Evolutionary conservation across 2,888 invertebrate species (phyloP).

Genomic region (Thyatira batis): DNA sequence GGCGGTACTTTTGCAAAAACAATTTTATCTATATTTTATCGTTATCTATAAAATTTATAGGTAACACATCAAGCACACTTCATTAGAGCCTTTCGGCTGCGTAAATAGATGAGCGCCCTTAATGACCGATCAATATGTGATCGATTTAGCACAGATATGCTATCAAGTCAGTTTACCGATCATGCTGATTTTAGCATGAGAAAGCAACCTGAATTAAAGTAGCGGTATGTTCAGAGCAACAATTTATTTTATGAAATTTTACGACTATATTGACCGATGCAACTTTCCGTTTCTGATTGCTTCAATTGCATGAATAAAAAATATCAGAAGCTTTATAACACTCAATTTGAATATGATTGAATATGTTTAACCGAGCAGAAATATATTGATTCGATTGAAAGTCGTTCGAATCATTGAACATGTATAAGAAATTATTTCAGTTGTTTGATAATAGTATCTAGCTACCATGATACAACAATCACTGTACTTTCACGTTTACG

Average conservation of each 20-base stretch:
- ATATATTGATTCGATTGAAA: slow-evolving; percentile 51
- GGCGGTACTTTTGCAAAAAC: not conserved
- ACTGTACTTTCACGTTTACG: slow-evolving; percentile 76
- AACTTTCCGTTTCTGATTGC: slow-evolving; percentile 48
- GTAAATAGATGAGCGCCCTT: slow-evolving; percentile 14
- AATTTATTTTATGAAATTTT: slow-evolving; percentile 47
- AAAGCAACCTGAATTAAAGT: slow-evolving; percentile 57
- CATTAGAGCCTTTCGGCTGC: not conserved
- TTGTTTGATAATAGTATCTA: slow-evolving; percentile 40
- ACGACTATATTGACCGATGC: slow-evolving; percentile 30
- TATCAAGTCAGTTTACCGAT: slow-evolving; percentile 27
- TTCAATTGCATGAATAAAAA: slow-evolving; percentile 25
- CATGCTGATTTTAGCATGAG: slow-evolving; percentile 35
- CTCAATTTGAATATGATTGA: slow-evolving; percentile 46
- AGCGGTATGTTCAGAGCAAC: slow-evolving; percentile 47
- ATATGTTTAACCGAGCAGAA: slow-evolving; percentile 47
- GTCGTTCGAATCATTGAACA: slow-evolving; percentile 53
- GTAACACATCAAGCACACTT: not conserved
- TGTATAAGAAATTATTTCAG: slow-evolving; percentile 56
- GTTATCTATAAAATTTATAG: not conserved
- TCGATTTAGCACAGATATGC: slow-evolving; percentile 16
- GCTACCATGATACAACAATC: slow-evolving; percentile 48
- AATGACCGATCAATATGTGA: slow-evolving; percentile 26
- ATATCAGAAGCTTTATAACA: slow-evolving; percentile 29
- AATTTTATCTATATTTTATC: not conserved